A percentile compares a stretch with the other conserved stretches of the same genome.
phyloP scores from a whole-genome alignment of 2,797 vertebrate species.

The Harpagifer antarcticus region DNA sequence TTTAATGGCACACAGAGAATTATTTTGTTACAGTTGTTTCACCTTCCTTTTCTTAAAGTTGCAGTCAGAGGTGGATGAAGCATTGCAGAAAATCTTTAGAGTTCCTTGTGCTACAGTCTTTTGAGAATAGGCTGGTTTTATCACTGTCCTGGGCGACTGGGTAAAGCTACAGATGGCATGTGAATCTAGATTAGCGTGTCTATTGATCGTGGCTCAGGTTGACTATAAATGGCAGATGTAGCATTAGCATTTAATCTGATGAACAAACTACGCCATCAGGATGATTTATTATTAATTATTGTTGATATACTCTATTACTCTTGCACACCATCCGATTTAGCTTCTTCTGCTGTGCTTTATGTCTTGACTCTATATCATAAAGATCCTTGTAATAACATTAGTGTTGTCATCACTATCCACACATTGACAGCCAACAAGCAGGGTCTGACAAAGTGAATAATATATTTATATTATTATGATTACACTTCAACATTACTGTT shows the following conservation, averaged over 20 bases:
- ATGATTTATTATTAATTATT: slow-evolving; percentile 47
- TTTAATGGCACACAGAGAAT: slow-evolving; percentile 22
- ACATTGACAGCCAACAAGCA: slow-evolving; percentile 8
- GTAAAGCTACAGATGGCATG: slow-evolving; percentile 50
- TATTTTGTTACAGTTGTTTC: slow-evolving; percentile 40
- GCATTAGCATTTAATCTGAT: slow-evolving; percentile 44
- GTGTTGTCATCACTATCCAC: background rate
- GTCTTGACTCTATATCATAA: background rate
- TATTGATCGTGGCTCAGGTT: slow-evolving; percentile 55
- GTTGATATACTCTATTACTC: slow-evolving; percentile 23
- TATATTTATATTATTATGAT: slow-evolving; percentile 26
- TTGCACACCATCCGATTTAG: background rate
- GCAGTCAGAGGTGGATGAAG: slow-evolving; percentile 31
- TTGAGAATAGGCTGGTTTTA: slow-evolving; percentile 48
- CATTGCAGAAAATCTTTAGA: slow-evolving; percentile 43
- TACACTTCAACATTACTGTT: slow-evolving; percentile 22
- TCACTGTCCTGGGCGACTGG: slow-evolving; percentile 38
- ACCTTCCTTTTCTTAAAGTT: slow-evolving; percentile 36
- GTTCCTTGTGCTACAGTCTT: slow-evolving; percentile 51
- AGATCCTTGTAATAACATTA: background rate
- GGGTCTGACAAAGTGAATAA: slow-evolving; percentile 14
- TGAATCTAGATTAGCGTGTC: slow-evolving; percentile 49
- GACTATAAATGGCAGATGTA: slow-evolving; percentile 49
- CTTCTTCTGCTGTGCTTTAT: background rate
- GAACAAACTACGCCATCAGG: slow-evolving; percentile 20